phyloP scores from a whole-genome alignment of 2,113 vertebrate genomes.

The Tyto alba region DNA sequence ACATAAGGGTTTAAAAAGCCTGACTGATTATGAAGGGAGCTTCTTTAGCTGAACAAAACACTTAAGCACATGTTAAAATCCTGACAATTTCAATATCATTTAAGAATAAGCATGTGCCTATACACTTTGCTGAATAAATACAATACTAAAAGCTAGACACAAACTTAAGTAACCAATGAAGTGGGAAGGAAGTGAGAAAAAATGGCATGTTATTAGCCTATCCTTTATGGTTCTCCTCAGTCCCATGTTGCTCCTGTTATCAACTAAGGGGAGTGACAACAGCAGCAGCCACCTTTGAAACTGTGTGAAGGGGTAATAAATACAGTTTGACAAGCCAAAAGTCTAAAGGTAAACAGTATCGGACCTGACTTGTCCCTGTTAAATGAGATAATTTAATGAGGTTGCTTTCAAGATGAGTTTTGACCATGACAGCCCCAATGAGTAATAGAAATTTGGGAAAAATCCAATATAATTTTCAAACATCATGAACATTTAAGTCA shows the following conservation, averaged over 20 bases:
- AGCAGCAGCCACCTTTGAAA: not conserved
- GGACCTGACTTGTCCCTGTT: not conserved
- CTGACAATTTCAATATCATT: not conserved
- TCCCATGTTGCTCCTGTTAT: not conserved
- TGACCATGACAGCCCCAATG: not conserved
- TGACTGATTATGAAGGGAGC: not conserved
- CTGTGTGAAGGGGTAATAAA: not conserved
- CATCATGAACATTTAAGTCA: not conserved
- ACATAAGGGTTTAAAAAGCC: not conserved
- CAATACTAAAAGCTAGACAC: not conserved
- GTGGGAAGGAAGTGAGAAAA: not conserved
- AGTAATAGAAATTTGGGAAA: not conserved
- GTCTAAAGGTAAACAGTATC: not conserved
- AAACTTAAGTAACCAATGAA: not conserved
- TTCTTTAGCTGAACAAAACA: not conserved
- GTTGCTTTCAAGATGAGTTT: not conserved
- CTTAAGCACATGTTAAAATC: not conserved
- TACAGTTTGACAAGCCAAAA: not conserved
- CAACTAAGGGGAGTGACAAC: not conserved
- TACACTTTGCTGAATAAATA: not conserved
- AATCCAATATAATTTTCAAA: not conserved
- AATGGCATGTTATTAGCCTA: fast-evolving
- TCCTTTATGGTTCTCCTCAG: not conserved
- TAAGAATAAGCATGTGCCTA: not conserved
- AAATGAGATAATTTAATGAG: not conserved